Conservation (phyloP, 1,140 invertebrate genomes). For the Fragariocoptes setiger region DNA sequence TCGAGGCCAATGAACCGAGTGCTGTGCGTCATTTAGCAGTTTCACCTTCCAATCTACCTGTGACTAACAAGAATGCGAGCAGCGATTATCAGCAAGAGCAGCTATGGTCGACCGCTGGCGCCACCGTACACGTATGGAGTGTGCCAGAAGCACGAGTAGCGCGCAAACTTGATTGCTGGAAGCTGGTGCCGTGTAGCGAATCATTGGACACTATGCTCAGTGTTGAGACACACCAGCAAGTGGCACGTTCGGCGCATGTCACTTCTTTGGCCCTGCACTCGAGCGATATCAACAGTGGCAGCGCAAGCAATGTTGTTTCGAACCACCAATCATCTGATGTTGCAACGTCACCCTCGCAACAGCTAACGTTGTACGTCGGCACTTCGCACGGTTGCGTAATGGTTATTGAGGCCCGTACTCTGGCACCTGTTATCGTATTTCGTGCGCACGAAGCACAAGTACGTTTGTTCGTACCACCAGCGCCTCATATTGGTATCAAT, state of each 20-base stretch:
- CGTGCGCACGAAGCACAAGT: conserved; percentile 59
- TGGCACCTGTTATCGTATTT: conserved; percentile 58
- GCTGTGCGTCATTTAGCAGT: neutral
- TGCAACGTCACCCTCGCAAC: too few species aligned
- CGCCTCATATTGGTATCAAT: too few species aligned
- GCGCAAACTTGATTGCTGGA: conserved; percentile 59
- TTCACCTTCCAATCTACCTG: neutral
- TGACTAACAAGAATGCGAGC: too few species aligned
- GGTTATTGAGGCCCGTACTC: conserved; percentile 38
- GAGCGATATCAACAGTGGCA: conserved; percentile 11
- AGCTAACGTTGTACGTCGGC: conserved; percentile 57
- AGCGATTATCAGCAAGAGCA: too few species aligned
- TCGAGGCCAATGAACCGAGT: neutral
- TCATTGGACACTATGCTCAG: conserved; percentile 62
- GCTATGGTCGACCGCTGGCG: conserved; percentile 22
- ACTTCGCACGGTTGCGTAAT: conserved; percentile 70
- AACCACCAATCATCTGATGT: too few species aligned
- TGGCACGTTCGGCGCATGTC: neutral
- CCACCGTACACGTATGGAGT: conserved; percentile 56
- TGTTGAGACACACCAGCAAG: conserved; percentile 37
- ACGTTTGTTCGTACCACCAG: conserved; percentile 16
- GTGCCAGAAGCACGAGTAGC: conserved; percentile 26
- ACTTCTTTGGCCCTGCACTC: conserved; percentile 8
- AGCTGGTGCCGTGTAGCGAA: conserved; percentile 61
- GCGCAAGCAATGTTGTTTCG: too few species aligned